Conservation (phyloP, 1,140 invertebrate species). For the Drosophila mauritiana region DNA sequence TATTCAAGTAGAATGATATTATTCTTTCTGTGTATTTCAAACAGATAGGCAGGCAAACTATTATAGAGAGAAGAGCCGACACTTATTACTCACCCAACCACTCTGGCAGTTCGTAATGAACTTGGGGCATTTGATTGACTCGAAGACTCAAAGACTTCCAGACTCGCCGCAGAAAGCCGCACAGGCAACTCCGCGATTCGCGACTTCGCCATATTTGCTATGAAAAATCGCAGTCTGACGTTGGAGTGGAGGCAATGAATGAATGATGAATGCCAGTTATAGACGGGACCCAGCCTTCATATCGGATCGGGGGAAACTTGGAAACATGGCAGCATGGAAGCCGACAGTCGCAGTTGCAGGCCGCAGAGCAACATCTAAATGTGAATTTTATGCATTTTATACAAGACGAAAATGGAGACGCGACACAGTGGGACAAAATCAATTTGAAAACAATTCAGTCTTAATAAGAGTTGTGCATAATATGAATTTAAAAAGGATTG, state of each 20-base stretch:
- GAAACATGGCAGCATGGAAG: constrained; percentile 37
- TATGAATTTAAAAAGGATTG: too few species aligned
- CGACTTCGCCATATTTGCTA: constrained; percentile 67
- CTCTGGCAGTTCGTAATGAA: constrained; percentile 74
- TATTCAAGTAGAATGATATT: too few species aligned
- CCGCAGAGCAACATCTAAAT: constrained; percentile 65
- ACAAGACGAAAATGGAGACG: constrained; percentile 60
- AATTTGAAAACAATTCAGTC: too few species aligned
- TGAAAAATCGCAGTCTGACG: constrained; percentile 53
- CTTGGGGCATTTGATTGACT: constrained; percentile 78
- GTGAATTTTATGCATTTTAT: constrained; percentile 80
- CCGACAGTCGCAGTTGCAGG: constrained; percentile 46
- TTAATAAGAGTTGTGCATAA: too few species aligned
- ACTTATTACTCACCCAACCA: constrained; percentile 80
- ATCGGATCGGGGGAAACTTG: constrained; percentile 9
- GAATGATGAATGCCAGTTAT: constrained; percentile 74
- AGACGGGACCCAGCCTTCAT: constrained; percentile 26
- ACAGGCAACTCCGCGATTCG: constrained; percentile 29
- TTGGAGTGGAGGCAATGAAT: constrained; percentile 61
- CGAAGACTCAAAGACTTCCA: constrained; percentile 23
- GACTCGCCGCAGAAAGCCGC: constrained; percentile 31
- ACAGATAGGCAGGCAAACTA: constrained; percentile 56
- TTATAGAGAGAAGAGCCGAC: constrained; percentile 51
- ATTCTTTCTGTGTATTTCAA: constrained; percentile 20
- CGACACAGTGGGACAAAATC: constrained; percentile 41